Percentiles rank a stretch among this genome's conserved stretches.
These are phyloP conservation scores for Orius laevigatus DNA, from an alignment of 1,140 invertebrate genomes.

Conservation along the genomic window DNA sequence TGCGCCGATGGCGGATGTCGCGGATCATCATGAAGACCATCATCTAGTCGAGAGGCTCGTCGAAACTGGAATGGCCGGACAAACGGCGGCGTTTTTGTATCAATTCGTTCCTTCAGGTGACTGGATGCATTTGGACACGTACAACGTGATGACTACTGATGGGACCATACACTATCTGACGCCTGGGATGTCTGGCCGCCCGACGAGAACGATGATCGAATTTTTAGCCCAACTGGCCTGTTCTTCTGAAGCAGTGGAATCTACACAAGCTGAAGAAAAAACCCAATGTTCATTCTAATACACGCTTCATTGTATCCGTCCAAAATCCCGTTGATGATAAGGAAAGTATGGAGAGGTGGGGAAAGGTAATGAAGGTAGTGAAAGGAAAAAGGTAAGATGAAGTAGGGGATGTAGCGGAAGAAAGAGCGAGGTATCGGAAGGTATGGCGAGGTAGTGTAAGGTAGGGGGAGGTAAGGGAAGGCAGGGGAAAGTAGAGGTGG, in stretches of 20 bases:
- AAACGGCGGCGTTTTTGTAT: conserved; percentile 38
- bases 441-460: no score
- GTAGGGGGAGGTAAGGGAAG: no score
- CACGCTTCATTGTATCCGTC: no score
- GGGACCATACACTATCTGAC: conserved; percentile 15
- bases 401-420: no score
- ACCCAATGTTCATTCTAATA: no score
- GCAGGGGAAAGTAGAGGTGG: no score
- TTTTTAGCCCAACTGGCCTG: conserved; percentile 17
- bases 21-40: conserved; percentile 10
- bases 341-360: no score
- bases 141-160: conserved; percentile 31
- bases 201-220: conserved; percentile 19
- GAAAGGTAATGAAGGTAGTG: no score
- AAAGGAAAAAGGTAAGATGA: no score
- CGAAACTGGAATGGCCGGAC: conserved; percentile 31
- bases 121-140: conserved; percentile 42
- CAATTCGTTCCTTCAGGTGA: conserved; percentile 36
- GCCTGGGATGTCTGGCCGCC: conserved; percentile 20
- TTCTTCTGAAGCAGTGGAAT: background rate
- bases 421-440: no score
- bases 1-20: conserved; percentile 21
- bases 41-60: background rate
- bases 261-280: background rate
- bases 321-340: no score